Conservation (phyloP, 2,797 vertebrate species). For the Nyctibius grandis region DNA sequence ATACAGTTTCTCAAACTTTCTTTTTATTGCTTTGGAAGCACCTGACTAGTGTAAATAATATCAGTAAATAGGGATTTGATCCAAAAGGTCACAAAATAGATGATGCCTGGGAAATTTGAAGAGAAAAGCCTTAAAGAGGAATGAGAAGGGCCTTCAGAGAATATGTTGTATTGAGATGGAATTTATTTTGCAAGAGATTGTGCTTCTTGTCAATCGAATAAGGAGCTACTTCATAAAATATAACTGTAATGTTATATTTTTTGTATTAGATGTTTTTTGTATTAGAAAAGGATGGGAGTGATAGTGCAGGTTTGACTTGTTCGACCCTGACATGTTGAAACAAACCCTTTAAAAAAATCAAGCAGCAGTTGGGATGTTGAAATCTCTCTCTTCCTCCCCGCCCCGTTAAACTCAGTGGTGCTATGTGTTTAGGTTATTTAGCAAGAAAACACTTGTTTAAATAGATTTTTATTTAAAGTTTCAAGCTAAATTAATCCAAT, state of each 20-base stretch:
- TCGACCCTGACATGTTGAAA: neutral
- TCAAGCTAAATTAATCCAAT: neutral
- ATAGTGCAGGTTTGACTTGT: neutral
- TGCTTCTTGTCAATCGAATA: neutral
- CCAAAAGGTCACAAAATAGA: neutral
- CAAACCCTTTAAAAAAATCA: neutral
- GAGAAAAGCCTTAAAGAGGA: neutral
- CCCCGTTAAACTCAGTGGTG: neutral
- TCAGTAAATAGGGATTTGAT: neutral
- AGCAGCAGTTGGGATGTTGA: neutral
- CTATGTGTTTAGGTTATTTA: neutral
- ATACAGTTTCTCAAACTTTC: neutral
- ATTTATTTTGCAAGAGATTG: neutral
- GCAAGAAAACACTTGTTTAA: neutral
- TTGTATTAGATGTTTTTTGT: neutral
- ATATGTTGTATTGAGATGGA: neutral
- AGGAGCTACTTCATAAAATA: neutral
- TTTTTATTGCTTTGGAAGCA: neutral
- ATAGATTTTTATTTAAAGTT: neutral
- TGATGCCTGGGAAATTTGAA: neutral
- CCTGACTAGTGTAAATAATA: neutral
- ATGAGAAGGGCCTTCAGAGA: neutral
- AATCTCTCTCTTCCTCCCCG: neutral
- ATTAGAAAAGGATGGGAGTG: neutral
- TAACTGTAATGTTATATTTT: too few relatives aligned